Evolutionary conservation across 1,140 invertebrate species (phyloP).

Genomic region (Drusus annulatus): DNA sequence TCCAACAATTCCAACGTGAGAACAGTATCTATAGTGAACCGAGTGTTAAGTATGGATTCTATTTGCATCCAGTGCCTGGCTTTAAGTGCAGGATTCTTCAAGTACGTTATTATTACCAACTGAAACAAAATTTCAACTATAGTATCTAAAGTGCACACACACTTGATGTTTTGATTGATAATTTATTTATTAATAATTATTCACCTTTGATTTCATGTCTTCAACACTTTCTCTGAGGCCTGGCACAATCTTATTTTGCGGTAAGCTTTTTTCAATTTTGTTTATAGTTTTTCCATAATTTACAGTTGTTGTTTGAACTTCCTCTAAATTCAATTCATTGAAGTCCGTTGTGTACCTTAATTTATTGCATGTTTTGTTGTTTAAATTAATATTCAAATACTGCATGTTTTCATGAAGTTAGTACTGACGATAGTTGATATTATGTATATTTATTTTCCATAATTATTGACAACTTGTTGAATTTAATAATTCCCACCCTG

Average conservation of each 20-base stretch:
- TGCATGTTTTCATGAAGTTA: too few species aligned
- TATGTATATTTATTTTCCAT: too few species aligned
- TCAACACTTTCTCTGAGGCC: slow-evolving; percentile 83
- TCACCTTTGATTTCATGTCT: slow-evolving; percentile 81
- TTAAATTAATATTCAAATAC: too few species aligned
- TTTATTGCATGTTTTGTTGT: neutral
- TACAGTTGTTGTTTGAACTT: slow-evolving; percentile 78
- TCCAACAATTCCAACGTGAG: slow-evolving; percentile 79
- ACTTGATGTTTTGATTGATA: neutral
- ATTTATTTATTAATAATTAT: too few species aligned
- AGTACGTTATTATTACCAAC: slow-evolving; percentile 81
- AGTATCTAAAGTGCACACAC: neutral
- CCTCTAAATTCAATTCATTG: slow-evolving; percentile 79
- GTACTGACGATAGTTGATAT: too few species aligned
- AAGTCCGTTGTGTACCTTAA: slow-evolving; percentile 78
- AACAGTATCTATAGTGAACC: slow-evolving; percentile 79
- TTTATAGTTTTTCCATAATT: slow-evolving; percentile 80
- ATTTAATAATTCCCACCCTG: too few species aligned
- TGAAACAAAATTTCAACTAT: slow-evolving; percentile 60
- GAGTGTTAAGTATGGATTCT: slow-evolving; percentile 80
- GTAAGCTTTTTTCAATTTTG: slow-evolving; percentile 84
- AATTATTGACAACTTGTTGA: too few species aligned
- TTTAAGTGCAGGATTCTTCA: slow-evolving; percentile 83
- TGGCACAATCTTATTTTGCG: slow-evolving; percentile 83
- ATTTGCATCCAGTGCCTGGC: slow-evolving; percentile 88